These are phyloP conservation scores for Acleris sparsana DNA, from an alignment of 2,888 invertebrate species.

Conservation along the genomic window DNA sequence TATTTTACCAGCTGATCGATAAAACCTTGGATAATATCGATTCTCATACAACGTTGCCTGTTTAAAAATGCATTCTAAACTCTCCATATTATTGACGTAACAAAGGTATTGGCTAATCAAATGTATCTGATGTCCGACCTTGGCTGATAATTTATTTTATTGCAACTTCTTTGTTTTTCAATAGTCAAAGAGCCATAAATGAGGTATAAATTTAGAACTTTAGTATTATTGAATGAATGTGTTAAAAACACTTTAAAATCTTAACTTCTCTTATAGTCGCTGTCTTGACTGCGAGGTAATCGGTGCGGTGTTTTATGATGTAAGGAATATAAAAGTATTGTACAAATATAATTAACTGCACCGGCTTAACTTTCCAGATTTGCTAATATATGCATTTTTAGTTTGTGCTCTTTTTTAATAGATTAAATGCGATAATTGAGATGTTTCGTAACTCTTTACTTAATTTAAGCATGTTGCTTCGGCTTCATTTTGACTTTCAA, in stretches of 20 bases:
- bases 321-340: constrained; percentile 9
- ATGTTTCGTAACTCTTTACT: constrained; percentile 15
- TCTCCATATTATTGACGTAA: constrained; percentile 17
- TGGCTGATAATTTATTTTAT: constrained; percentile 11
- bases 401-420: constrained; percentile 6
- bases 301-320: constrained; percentile 8
- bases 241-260: background rate
- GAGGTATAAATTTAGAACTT: too few relatives aligned
- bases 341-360: constrained; percentile 22
- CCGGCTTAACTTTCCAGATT: constrained; percentile 18
- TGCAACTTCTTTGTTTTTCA: constrained; percentile 9
- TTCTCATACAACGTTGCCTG: constrained; percentile 46
- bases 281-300: background rate
- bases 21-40: constrained; percentile 53
- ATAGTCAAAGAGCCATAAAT: background rate
- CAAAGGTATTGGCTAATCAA: constrained; percentile 23
- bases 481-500: too few relatives aligned
- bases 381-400: constrained; percentile 12
- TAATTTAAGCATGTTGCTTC: background rate
- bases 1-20: constrained; percentile 44
- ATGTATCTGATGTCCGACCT: constrained; percentile 22
- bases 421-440: constrained; percentile 18
- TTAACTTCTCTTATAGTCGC: background rate
- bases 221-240: too few relatives aligned
- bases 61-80: constrained; percentile 41